A percentile compares a stretch with the other conserved stretches of the same genome.
phyloP scores from a whole-genome alignment of 2,888 invertebrate genomes.

The Amphimallon solstitiale region DNA sequence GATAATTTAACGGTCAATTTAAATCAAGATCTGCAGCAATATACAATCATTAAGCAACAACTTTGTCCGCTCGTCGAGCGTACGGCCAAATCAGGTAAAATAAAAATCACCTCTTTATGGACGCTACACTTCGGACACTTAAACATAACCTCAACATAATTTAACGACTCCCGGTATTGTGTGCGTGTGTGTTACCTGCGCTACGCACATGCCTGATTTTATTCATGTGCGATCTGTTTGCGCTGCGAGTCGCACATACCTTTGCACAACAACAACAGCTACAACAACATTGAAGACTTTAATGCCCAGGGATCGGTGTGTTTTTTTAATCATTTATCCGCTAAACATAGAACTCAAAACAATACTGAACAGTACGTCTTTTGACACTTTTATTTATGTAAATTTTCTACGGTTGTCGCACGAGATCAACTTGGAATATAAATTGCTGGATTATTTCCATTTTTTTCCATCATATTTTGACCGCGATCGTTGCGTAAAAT shows the following conservation, averaged over 20 bases:
- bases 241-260: constrained; percentile 3
- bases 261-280: no score
- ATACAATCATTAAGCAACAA: constrained; percentile 57
- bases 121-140: constrained; percentile 50
- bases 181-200: constrained; percentile 41
- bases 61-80: constrained; percentile 52
- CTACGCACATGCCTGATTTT: constrained; percentile 36
- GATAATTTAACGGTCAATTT: constrained; percentile 55
- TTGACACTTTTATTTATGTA: constrained; percentile 6
- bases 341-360: not conserved
- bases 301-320: not conserved
- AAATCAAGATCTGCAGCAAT: constrained; percentile 55
- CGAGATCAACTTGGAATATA: no score
- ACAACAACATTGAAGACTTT: not conserved
- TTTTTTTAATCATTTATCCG: constrained; percentile 14
- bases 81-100: constrained; percentile 53
- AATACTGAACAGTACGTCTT: constrained; percentile 4
- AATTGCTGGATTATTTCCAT: no score
- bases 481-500: no score
- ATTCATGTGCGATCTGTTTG: constrained; percentile 25
- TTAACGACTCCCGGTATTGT: constrained; percentile 54
- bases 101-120: constrained; percentile 52
- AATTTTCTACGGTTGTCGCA: not conserved
- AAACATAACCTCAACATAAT: constrained; percentile 54
- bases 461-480: no score